Conservation (phyloP, 2,113 vertebrate species). For the Lonchura striata region DNA sequence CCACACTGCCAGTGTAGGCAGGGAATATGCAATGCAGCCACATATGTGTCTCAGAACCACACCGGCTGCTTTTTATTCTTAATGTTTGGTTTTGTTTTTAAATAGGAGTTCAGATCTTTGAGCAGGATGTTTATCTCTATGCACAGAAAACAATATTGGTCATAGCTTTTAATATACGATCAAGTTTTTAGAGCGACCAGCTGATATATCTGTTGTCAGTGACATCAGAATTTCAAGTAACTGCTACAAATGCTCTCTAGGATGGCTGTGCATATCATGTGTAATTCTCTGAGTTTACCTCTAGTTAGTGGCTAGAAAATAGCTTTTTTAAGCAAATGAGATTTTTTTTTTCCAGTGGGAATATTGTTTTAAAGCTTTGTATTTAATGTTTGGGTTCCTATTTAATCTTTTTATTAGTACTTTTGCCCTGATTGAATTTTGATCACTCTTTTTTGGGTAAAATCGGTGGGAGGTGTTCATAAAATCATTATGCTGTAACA, state of each 20-base stretch:
- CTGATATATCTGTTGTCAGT: background rate
- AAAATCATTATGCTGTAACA: background rate
- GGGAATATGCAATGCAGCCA: slow-evolving; percentile 61
- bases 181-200: background rate
- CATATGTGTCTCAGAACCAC: slow-evolving; percentile 44
- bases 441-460: background rate
- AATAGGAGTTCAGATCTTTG: slow-evolving; percentile 40
- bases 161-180: background rate
- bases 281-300: background rate
- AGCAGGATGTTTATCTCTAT: slow-evolving; percentile 64
- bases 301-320: background rate
- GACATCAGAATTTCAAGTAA: slow-evolving; percentile 31
- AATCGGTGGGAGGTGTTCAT: background rate
- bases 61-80: slow-evolving; percentile 47
- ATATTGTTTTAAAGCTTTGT: background rate
- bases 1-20: slow-evolving; percentile 68
- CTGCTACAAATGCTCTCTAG: background rate
- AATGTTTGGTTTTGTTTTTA: slow-evolving; percentile 65
- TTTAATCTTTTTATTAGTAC: background rate
- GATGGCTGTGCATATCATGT: background rate
- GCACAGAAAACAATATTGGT: slow-evolving; percentile 58
- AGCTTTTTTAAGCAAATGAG: background rate
- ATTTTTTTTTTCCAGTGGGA: background rate
- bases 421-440: background rate
- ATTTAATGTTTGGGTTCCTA: background rate